Conservation (phyloP, 2,797 vertebrate genomes). For the Otolemur crassicaudatus region DNA sequence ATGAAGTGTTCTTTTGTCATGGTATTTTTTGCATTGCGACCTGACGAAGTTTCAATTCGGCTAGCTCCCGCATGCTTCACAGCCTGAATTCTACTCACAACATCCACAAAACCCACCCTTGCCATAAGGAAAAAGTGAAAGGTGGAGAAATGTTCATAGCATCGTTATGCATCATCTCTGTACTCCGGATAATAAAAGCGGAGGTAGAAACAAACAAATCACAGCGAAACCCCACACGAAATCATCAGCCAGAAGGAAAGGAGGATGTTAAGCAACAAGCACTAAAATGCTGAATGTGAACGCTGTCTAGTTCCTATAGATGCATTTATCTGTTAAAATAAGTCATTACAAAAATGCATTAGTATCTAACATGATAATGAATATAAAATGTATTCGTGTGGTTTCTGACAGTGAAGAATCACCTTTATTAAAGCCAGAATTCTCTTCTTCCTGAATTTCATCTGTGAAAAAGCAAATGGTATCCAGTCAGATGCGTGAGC, state of each 20-base stretch:
- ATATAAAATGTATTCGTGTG: neutral
- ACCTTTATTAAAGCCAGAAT: slow-evolving; percentile 54
- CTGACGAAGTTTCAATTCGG: slow-evolving; percentile 67
- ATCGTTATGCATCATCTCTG: neutral
- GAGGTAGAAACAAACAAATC: neutral
- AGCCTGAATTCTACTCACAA: slow-evolving; percentile 2
- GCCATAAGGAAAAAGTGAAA: neutral
- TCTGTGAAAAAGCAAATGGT: slow-evolving; percentile 12
- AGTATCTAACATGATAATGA: neutral
- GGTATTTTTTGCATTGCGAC: slow-evolving; percentile 61
- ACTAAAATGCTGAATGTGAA: neutral
- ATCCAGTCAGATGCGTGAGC: neutral
- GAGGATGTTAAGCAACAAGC: neutral
- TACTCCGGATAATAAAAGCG: neutral
- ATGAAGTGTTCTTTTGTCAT: slow-evolving; percentile 77
- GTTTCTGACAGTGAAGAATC: neutral
- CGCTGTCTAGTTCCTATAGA: neutral
- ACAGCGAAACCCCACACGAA: neutral
- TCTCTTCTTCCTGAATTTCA: slow-evolving; percentile 40
- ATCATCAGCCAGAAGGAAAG: neutral
- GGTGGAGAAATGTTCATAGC: neutral
- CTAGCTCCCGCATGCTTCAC: neutral
- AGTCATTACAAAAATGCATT: slow-evolving; percentile 7
- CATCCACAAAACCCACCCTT: neutral
- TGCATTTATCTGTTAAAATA: neutral